phyloP scores from a whole-genome alignment of 2,113 vertebrate genomes.

The Coreoperca whiteheadi region DNA sequence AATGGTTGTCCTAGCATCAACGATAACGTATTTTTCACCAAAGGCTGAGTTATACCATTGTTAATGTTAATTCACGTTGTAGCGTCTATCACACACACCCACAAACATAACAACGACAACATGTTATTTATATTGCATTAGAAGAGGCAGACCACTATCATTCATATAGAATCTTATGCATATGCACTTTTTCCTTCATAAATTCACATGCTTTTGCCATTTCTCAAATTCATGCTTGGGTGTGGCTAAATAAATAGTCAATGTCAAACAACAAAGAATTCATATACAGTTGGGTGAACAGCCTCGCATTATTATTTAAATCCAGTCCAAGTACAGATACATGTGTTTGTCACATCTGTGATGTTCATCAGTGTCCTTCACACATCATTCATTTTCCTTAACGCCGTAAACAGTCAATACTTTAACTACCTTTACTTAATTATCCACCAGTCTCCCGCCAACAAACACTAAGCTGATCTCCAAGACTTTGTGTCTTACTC shows the following conservation, averaged over 20 bases:
- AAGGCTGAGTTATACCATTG: neutral
- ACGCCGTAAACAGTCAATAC: conserved; percentile 59
- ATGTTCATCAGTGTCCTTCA: conserved; percentile 57
- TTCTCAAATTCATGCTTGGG: neutral
- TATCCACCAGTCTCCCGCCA: conserved; percentile 52
- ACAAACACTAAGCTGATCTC: conserved; percentile 49
- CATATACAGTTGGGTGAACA: conserved; percentile 3
- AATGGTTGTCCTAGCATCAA: neutral
- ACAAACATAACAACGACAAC: neutral
- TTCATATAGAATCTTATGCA: neutral
- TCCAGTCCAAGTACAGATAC: conserved; percentile 16
- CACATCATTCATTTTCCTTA: conserved; percentile 56
- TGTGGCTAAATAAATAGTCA: conserved; percentile 6
- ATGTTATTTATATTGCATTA: neutral
- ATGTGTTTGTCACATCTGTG: conserved; percentile 3
- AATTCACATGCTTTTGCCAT: neutral
- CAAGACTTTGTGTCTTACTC: conserved; percentile 60
- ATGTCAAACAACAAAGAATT: conserved; percentile 22
- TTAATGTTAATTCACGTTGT: neutral
- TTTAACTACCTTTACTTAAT: conserved; percentile 55
- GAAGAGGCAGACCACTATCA: neutral
- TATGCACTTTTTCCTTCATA: neutral
- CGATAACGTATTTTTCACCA: neutral
- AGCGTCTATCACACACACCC: neutral
- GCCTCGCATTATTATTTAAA: conserved; percentile 20